Evolutionary conservation across 2,888 invertebrate genomes (phyloP).

Genomic region (Cheilosia scutellata): DNA sequence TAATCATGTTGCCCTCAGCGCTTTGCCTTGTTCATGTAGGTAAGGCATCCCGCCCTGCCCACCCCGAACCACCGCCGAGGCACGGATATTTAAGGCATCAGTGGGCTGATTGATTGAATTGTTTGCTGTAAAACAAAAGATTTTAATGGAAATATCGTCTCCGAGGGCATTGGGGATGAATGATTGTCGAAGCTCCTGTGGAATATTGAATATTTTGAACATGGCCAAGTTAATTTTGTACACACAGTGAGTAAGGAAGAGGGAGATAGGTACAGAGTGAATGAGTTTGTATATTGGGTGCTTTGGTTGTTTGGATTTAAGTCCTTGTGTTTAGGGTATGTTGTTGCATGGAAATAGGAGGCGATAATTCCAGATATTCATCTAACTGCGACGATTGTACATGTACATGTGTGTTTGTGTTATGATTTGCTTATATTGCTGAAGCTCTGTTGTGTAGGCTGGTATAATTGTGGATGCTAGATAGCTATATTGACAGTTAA

Average conservation of each 20-base stretch:
- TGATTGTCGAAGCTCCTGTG: conserved; percentile 37
- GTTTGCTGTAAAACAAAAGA: conserved; percentile 75
- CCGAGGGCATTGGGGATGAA: conserved; percentile 46
- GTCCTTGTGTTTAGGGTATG: conserved; percentile 13
- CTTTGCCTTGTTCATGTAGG: conserved; percentile 6
- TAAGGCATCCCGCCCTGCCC: background rate
- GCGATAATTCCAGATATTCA: conserved; percentile 52
- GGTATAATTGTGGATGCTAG: conserved; percentile 17
- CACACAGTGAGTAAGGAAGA: background rate
- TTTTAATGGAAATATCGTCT: conserved; percentile 76
- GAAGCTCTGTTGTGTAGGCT: background rate
- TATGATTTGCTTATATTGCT: conserved; percentile 37
- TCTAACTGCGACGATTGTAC: conserved; percentile 33
- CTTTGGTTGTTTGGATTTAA: conserved; percentile 6
- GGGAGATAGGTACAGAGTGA: background rate
- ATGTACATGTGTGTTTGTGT: conserved; percentile 16
- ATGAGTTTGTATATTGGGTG: background rate
- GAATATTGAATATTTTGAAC: conserved; percentile 65
- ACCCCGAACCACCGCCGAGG: background rate
- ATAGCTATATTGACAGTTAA: conserved; percentile 33
- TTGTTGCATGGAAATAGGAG: conserved; percentile 7
- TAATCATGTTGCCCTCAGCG: conserved; percentile 67
- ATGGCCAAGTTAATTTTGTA: conserved; percentile 25
- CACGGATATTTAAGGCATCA: conserved; percentile 74
- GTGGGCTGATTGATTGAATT: conserved; percentile 77